Evolutionary conservation across 2,888 invertebrate species (phyloP).

Genomic region (Philopedon plagiatum): DNA sequence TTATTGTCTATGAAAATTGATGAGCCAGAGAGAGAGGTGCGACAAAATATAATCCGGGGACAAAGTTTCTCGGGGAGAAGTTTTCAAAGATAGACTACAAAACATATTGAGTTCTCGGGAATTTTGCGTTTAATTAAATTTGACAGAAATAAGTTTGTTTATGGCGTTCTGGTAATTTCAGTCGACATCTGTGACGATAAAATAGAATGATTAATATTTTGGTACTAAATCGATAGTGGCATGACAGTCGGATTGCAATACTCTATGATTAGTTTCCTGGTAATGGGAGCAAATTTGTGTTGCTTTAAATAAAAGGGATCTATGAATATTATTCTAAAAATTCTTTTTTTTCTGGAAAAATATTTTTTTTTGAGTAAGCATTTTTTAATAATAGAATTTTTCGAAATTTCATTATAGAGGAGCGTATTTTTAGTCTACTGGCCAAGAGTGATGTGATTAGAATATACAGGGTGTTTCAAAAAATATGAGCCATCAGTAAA

Average conservation of each 20-base stretch:
- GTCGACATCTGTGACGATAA: slow-evolving; percentile 1
- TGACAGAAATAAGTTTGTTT: slow-evolving; percentile 5
- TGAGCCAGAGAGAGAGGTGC: neutral
- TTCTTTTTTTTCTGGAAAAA: too few relatives aligned
- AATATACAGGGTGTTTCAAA: too few relatives aligned
- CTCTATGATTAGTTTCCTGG: slow-evolving; percentile 9
- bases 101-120: slow-evolving; percentile 4
- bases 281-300: neutral
- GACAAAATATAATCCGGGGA: slow-evolving; percentile 9
- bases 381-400: too few relatives aligned
- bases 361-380: too few relatives aligned
- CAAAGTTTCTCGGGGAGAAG: neutral
- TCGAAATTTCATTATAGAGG: too few relatives aligned
- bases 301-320: too few relatives aligned
- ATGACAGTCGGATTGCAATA: neutral
- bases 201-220: too few relatives aligned
- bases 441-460: too few relatives aligned
- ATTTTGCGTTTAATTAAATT: slow-evolving; percentile 14
- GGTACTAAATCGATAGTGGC: too few relatives aligned
- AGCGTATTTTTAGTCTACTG: too few relatives aligned
- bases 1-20: slow-evolving; percentile 10
- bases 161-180: neutral
- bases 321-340: too few relatives aligned
- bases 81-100: neutral
- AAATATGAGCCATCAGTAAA: too few relatives aligned